phyloP scores from a whole-genome alignment of 2,797 vertebrate species.

The Sebastes steindachneri region DNA sequence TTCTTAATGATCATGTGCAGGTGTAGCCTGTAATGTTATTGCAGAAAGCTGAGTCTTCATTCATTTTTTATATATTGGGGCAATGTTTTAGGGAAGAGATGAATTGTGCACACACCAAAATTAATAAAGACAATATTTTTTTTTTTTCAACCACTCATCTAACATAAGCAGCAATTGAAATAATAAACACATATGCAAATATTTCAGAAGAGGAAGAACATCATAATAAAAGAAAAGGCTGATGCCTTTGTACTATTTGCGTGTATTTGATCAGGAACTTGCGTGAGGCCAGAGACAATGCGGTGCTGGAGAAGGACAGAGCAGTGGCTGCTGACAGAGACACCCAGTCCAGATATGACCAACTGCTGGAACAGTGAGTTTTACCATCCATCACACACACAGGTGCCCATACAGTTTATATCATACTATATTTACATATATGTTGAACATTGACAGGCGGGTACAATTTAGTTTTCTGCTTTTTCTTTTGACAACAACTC shows the following conservation, averaged over 20 bases:
- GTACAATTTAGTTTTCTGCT: neutral
- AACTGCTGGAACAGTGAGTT: constrained; percentile 95
- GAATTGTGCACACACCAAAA: neutral
- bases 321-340: constrained; percentile 89
- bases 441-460: neutral
- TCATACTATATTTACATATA: neutral
- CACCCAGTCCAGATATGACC: constrained; percentile 89
- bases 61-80: neutral
- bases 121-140: neutral
- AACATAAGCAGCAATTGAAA: neutral
- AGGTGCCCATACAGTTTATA: neutral
- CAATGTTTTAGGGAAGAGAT: neutral
- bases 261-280: constrained; percentile 85
- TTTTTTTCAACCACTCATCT: neutral
- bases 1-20: neutral
- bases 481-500: neutral
- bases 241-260: neutral
- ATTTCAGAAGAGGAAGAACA: neutral
- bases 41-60: neutral
- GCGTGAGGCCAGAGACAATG: constrained; percentile 93
- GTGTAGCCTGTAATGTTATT: neutral
- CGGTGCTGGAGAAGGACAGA: constrained; percentile 92
- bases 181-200: neutral
- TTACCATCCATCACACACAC: neutral
- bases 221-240: neutral